Base-by-base conservation (phyloP, 1,140 invertebrate genomes). In the Drosophila jambulina region DNA sequence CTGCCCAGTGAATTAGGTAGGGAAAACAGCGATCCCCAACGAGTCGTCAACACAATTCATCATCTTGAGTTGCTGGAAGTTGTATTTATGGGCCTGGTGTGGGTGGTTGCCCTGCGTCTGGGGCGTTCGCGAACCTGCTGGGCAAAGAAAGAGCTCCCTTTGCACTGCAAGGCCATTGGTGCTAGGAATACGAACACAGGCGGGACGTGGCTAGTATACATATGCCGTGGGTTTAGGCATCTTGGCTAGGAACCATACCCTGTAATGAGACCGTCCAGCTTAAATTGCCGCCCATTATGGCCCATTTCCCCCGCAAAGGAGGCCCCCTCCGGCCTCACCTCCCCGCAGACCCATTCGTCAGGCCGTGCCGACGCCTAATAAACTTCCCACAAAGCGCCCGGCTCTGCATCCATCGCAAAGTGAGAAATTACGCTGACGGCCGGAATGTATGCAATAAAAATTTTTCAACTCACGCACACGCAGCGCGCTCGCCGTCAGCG, bases 371-470 rank as follows among this genome's bases (percentile, higher is more conserved):
- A 38, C 75, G 75, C 62, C 81, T 70, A 77, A 91, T 91, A 91
- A 91, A 86, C 87, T 83, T 78, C 71, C 78, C 78, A 62, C 84
- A 87, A 76, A 77, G 70, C 74, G 43, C 49, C 40, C 40, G 36
- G 59, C 71, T 61, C 60, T 69, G 40, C 57, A 29, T 17, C 56
- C 56, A 48, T 40, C 17, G 60, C 76, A 65, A 68, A 91, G 80
- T 91, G 87, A 88, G 84, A 88, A 88, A 88, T 90, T 84, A 85
- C 87, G 86, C 78, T 81, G 82, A 87, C 80, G 87, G 80, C 75
- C 84, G 40, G 76, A 91, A 91, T 83, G 87, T 91, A 91, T 91
- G 87, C 87, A 91, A 91, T 91, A 91, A 91, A 91, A 86, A 91
- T 91, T 91, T 83, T 90, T 90, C 81, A 88, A 78, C 80, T 87